A percentile compares a stretch with the other conserved stretches of the same genome.
Conservation (phyloP, 2,797 vertebrate genomes). For the Aphelocoma californica region DNA sequence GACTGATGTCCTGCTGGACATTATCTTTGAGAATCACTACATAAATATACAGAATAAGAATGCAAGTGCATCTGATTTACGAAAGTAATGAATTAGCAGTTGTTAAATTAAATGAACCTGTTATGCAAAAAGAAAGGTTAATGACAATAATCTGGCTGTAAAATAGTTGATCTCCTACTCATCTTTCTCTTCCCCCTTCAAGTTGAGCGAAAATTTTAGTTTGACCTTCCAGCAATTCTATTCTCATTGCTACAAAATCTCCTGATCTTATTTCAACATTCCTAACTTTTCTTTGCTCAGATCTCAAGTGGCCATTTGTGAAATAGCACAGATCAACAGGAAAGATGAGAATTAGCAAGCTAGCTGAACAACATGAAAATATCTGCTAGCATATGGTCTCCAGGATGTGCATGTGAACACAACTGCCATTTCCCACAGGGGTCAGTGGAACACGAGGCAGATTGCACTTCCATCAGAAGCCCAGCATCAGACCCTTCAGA, state of each 20-base stretch:
- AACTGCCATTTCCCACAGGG: background rate
- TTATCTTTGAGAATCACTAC: background rate
- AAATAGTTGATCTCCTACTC: background rate
- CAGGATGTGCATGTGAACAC: background rate
- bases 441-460: fast-evolving
- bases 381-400: background rate
- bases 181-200: background rate
- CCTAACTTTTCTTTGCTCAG: background rate
- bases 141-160: background rate
- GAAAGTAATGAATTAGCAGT: background rate
- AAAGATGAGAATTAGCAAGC: background rate
- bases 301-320: background rate
- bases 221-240: background rate
- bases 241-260: background rate
- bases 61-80: background rate
- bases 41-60: background rate
- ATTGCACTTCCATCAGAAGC: background rate
- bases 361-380: background rate
- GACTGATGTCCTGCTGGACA: background rate
- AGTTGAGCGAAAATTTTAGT: background rate
- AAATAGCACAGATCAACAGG: background rate
- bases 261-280: background rate
- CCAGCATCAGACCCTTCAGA: background rate
- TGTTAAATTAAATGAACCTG: background rate
- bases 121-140: background rate